Evolutionary conservation across 2,888 invertebrate species (phyloP), one percentile per base, ranked within the genome.

Genomic region (Loripinus fragilis): DNA sequence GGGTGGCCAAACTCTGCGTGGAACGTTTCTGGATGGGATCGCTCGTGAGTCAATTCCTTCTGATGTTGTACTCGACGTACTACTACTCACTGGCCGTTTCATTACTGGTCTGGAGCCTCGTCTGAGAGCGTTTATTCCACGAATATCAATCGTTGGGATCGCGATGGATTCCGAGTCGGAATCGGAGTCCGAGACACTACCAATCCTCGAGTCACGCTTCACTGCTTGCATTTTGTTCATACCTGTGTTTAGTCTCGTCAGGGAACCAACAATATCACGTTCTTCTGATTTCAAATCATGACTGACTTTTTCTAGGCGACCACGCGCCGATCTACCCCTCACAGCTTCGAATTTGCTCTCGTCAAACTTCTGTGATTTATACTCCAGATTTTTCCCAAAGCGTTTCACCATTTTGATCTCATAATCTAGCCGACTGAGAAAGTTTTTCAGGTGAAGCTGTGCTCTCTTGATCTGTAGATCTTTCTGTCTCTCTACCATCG

Each of bases 311-410:
- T 80, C 69, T 2, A 79, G 15, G 33, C 79, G 52, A 1, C 72
- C 74, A 8, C 45, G 45, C 12, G 83, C 80, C 7, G 81, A 84
- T 23, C 70, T 76, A 0, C 71, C 71, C 17, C 74, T 76, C 15
- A 76, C 45, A 20, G 78, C 45, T 33, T 78, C 74, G 71, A 81
- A 86, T 41, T 80, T 81, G 2, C 66, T 77, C 45, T 78, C 80
- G 17, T 81, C 78, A 71, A 86, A 86, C 68, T 79, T 71, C 30
- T 76, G 76, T 33, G 84, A 81, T 71, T 85, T 85, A 2, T 79
- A 41, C 68, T 82, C 82, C 38, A 86, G 65, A 28, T 81, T 83
- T 38, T 78, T 76, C 60, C 76, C 72, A 64, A 86, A 83, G 15
- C 72, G 50, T 38, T 78, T 50, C 15, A 85, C 67, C 23, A 73